Percentiles rank a stretch among this genome's conserved stretches.
phyloP scores from a whole-genome alignment of 2,888 invertebrate genomes.

The Erpobdella octoculata region DNA sequence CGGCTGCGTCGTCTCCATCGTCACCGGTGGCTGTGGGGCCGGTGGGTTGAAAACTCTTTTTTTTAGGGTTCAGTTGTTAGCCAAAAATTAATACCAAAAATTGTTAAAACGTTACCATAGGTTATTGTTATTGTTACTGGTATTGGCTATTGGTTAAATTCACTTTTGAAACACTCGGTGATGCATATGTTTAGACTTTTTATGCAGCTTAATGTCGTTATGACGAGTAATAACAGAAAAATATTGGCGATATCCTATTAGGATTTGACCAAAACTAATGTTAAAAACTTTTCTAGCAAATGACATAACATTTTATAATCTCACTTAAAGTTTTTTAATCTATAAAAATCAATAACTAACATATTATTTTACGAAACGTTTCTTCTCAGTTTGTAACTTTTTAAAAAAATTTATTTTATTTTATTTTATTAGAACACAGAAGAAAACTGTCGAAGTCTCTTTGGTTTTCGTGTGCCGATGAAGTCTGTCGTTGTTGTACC shows the following conservation, averaged over 20 bases:
- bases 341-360: too few species aligned
- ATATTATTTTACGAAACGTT: too few species aligned
- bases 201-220: background rate
- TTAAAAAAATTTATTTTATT: too few species aligned
- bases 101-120: too few species aligned
- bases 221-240: background rate
- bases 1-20: slow-evolving; percentile 24
- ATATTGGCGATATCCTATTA: background rate
- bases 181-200: too few species aligned
- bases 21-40: slow-evolving; percentile 13
- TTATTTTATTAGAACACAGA: background rate
- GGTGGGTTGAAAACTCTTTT: background rate
- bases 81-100: background rate
- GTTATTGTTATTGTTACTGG: background rate
- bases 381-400: too few species aligned
- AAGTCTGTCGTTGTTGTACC: slow-evolving; percentile 27
- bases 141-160: background rate
- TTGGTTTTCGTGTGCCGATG: slow-evolving; percentile 28
- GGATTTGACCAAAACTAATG: background rate
- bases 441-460: background rate
- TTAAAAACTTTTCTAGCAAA: background rate
- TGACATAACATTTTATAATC: too few species aligned
- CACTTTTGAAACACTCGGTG: too few species aligned
- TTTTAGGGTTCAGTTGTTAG: background rate
- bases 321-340: too few species aligned